These are phyloP conservation scores for Eueremaeus valkanovi DNA, from an alignment of 2,888 invertebrate genomes.

Conservation along the genomic window DNA sequence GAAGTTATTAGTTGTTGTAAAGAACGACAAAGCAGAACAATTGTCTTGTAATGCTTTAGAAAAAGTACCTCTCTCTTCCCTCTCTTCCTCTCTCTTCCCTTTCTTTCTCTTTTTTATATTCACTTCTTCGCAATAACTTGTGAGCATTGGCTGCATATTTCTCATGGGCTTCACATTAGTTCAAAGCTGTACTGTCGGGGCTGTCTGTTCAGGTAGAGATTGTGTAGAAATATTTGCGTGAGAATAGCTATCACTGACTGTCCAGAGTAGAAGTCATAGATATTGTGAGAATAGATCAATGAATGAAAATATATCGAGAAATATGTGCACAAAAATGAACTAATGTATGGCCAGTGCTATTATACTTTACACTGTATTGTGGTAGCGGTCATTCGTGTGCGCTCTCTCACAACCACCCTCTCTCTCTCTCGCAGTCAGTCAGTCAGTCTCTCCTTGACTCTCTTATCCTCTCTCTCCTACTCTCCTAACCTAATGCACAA, in stretches of 20 bases:
- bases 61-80: not conserved
- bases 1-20: conserved; percentile 19
- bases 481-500: too few relatives aligned
- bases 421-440: too few relatives aligned
- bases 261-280: conserved; percentile 26
- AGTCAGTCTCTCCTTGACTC: too few relatives aligned
- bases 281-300: conserved; percentile 11
- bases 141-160: conserved; percentile 14
- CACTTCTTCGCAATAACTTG: not conserved
- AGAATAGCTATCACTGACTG: conserved; percentile 24
- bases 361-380: not conserved
- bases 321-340: conserved; percentile 7
- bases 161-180: conserved; percentile 6
- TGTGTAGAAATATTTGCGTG: conserved; percentile 20
- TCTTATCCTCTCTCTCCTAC: too few relatives aligned
- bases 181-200: not conserved
- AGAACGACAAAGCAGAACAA: conserved; percentile 16
- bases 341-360: not conserved
- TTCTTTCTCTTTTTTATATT: not conserved
- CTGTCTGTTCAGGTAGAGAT: not conserved
- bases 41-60: conserved; percentile 29
- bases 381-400: too few relatives aligned
- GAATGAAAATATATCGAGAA: conserved; percentile 13
- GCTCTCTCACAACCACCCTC: too few relatives aligned
- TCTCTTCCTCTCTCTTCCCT: conserved; percentile 2